Evolutionary conservation across 1,140 invertebrate species (phyloP), one percentile per base, ranked within the genome.

Genomic region (Polypedilum vanderplanki): DNA sequence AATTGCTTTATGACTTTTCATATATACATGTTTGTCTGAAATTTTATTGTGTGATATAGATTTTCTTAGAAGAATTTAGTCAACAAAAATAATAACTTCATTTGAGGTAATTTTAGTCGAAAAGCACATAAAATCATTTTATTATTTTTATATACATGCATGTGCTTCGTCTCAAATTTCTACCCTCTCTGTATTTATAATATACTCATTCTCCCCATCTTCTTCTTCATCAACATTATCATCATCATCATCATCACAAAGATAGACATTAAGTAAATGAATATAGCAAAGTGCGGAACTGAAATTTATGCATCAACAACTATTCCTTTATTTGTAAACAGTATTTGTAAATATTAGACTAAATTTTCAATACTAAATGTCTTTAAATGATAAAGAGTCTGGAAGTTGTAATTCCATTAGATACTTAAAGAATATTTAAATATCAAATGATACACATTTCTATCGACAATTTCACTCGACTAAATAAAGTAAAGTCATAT

Each of bases 71-170:
- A 33, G 5, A 33, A 33, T 33, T 33, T 5, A 33, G 24, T 33
- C 24, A 33, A 70, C 65, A 70, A 70, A 70, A 70, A 70, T 70
- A 70, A 70, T 17, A 70, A 70, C 15, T 70, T 70, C 8, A 70
- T 18, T 20, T 70, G 20, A n/a, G 18, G 18, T 70, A 20, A 9
- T 18, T 7, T 20, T 20, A 70, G 65, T 70, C 18, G 24, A 70
- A 70, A 70, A 17, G 65, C 65, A 18, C 18, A 70, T 70, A 70
- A 70, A 20, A 2, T 17, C 65, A 18, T 18, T 70, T 70, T 70
- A 70, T 70, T 70, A 18, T 17, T 22, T 70, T 70, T 70, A 70
- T 70, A 70, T 18, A 18, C 18, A 33, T 33, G 24, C 1, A 33
- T 33, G 24, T 33, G 2, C n/a, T n/a, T n/a, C n/a, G n/a, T 33